Conservation (phyloP, 1,140 invertebrate genomes). For the Gonioctena quinquepunctata region DNA sequence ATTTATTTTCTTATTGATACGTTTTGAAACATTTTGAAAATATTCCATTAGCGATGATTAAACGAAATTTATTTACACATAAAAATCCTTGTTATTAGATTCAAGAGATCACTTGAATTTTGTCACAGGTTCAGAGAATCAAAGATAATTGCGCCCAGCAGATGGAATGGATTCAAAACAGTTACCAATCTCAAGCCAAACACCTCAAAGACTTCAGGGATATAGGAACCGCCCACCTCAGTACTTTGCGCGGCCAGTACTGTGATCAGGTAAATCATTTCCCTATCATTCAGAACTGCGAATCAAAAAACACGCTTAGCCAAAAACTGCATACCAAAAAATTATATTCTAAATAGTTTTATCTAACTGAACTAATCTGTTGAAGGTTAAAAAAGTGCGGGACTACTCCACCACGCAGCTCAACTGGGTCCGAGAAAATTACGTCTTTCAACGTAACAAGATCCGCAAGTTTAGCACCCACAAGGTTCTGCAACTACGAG, state of each 20-base stretch:
- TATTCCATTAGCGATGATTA: too few relatives aligned
- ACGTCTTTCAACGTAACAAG: slow-evolving; percentile 91
- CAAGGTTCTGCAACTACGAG: slow-evolving; percentile 83
- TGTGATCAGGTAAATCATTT: slow-evolving; percentile 86
- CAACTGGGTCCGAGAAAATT: slow-evolving; percentile 92
- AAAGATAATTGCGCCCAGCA: slow-evolving; percentile 91
- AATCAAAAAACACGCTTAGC: too few relatives aligned
- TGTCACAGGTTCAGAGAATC: slow-evolving; percentile 75
- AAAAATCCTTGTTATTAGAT: too few relatives aligned
- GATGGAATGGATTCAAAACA: slow-evolving; percentile 90
- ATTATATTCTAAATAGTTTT: neutral
- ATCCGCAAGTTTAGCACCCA: slow-evolving; percentile 93
- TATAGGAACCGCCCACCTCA: slow-evolving; percentile 85
- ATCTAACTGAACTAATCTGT: neutral
- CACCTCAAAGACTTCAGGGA: slow-evolving; percentile 88
- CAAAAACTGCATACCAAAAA: neutral
- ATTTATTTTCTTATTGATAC: too few relatives aligned
- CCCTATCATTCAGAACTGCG: too few relatives aligned
- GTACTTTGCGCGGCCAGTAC: slow-evolving; percentile 86
- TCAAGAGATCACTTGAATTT: too few relatives aligned
- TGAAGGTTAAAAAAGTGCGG: slow-evolving; percentile 80
- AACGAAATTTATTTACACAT: too few relatives aligned
- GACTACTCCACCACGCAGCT: slow-evolving; percentile 88
- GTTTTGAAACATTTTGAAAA: too few relatives aligned
- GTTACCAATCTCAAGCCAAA: slow-evolving; percentile 84